Conservation (phyloP, 2,888 invertebrate genomes). For the Formica aserva region DNA sequence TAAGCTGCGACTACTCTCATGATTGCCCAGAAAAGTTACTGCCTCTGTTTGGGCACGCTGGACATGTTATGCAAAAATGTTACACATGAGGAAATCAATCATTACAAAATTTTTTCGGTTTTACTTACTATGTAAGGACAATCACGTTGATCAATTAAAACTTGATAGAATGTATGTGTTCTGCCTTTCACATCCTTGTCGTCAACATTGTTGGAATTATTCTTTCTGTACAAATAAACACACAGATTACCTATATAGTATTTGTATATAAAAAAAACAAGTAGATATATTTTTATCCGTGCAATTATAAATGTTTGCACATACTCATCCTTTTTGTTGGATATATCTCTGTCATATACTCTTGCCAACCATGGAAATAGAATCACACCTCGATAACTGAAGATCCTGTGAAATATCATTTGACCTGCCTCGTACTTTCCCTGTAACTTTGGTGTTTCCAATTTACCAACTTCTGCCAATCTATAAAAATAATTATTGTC, state of each 20-base stretch:
- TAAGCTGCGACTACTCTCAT: conserved; percentile 96
- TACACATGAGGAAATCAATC: neutral
- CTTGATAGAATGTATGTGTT: conserved; percentile 98
- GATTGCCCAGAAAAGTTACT: conserved; percentile 98
- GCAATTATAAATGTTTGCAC: conserved; percentile 32
- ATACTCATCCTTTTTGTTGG: conserved; percentile 89
- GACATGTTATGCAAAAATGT: conserved; percentile 21
- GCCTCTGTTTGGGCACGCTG: conserved; percentile 99
- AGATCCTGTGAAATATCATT: conserved; percentile 97
- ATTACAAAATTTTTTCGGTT: neutral
- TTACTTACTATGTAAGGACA: conserved; percentile 97
- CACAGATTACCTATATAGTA: conserved; percentile 12
- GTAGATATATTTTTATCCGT: conserved; percentile 3
- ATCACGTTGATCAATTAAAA: conserved; percentile 98
- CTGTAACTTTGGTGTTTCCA: conserved; percentile 94
- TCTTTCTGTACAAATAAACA: conserved; percentile 72
- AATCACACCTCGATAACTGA: conserved; percentile 98
- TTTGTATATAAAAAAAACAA: neutral
- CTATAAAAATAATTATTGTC: conserved; percentile 86
- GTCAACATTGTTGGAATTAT: conserved; percentile 87
- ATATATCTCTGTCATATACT: conserved; percentile 97
- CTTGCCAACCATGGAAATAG: conserved; percentile 98
- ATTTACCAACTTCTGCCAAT: conserved; percentile 97
- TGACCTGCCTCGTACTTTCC: conserved; percentile 98
- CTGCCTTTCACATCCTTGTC: conserved; percentile 94